Evolutionary conservation across 2,888 invertebrate species (phyloP).

Genomic region (Frankliniella intonsa): DNA sequence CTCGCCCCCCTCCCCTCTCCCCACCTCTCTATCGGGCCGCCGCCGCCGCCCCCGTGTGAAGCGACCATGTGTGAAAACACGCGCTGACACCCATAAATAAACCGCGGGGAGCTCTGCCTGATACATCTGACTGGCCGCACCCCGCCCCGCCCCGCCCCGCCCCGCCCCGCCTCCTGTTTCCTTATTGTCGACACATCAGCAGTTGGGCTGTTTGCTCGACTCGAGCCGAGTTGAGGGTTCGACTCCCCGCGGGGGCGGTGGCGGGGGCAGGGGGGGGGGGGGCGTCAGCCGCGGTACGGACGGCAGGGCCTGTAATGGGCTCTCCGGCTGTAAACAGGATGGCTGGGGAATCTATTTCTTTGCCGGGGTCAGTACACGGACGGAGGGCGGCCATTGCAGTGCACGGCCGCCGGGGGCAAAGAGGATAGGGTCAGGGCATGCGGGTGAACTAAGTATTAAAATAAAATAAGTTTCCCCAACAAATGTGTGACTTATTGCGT

Average conservation of each 20-base stretch:
- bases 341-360: too few relatives aligned
- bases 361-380: too few relatives aligned
- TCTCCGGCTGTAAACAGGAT: too few relatives aligned
- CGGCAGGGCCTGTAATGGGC: too few relatives aligned
- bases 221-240: background rate
- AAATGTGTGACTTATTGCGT: too few relatives aligned
- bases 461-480: too few relatives aligned
- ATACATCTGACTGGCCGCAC: background rate
- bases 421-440: too few relatives aligned
- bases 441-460: too few relatives aligned
- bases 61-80: background rate
- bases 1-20: background rate
- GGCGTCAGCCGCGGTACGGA: background rate
- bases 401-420: background rate
- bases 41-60: background rate
- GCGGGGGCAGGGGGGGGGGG: too few relatives aligned
- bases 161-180: background rate
- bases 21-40: background rate
- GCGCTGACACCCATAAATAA: slow-evolving; percentile 12
- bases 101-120: background rate
- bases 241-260: background rate
- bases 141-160: background rate
- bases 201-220: too few relatives aligned
- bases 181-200: background rate
- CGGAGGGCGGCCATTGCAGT: background rate